Conservation (phyloP, 2,113 vertebrate species). For the Nothobranchius kuhntae region DNA sequence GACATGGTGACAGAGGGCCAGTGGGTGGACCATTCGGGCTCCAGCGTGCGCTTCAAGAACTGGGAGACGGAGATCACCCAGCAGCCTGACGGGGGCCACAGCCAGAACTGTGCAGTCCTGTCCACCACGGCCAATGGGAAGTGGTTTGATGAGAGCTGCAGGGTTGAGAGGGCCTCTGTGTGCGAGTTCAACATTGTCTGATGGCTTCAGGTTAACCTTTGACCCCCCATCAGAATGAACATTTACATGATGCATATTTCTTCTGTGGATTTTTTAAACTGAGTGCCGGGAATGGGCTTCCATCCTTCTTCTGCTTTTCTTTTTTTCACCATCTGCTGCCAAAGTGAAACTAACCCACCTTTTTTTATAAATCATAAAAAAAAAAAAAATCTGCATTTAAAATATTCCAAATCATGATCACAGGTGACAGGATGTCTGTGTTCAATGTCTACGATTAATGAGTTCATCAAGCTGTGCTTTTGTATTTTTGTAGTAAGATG, state of each 20-base stretch:
- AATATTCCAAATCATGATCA: too few species aligned
- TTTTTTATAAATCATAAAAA: too few species aligned
- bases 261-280: too few species aligned
- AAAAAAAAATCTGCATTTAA: too few species aligned
- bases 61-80: conserved; percentile 94
- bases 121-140: conserved; percentile 83
- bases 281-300: too few species aligned
- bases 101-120: conserved; percentile 88
- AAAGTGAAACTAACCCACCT: too few species aligned
- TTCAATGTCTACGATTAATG: too few species aligned
- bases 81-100: conserved; percentile 88
- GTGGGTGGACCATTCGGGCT: conserved; percentile 87
- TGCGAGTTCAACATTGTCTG: conserved; percentile 95
- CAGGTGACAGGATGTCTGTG: too few species aligned
- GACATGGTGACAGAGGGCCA: conserved; percentile 85
- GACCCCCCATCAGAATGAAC: too few species aligned
- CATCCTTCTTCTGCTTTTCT: not conserved
- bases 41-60: conserved; percentile 85
- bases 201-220: not conserved
- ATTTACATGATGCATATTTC: too few species aligned
- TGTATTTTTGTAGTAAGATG: too few species aligned
- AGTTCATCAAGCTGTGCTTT: too few species aligned
- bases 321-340: not conserved
- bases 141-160: conserved; percentile 93
- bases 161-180: conserved; percentile 84